phyloP scores from a whole-genome alignment of 1,140 invertebrate genomes.

The Ceratitis capitata region DNA sequence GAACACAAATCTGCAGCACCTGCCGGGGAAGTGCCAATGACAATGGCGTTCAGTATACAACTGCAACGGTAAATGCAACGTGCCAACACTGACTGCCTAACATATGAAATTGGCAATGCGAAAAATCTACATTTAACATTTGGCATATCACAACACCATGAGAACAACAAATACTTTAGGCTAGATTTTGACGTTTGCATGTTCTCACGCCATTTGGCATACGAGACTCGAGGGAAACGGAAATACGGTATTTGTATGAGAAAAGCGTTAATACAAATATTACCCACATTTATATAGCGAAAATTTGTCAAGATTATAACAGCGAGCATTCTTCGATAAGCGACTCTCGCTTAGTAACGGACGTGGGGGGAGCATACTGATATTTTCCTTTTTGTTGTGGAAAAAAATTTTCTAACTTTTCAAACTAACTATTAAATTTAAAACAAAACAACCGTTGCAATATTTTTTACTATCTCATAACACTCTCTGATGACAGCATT shows the following conservation, averaged over 20 bases:
- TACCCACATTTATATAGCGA: neutral
- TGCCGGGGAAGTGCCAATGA: neutral
- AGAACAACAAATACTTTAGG: neutral
- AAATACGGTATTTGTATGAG: neutral
- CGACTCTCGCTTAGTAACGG: neutral
- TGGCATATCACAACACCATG: neutral
- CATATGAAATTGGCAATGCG: neutral
- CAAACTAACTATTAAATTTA: no score
- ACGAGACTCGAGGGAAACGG: neutral
- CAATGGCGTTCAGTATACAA: neutral
- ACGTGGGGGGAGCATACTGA: no score
- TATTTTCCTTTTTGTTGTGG: no score
- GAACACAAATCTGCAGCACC: no score
- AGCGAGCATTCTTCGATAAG: neutral
- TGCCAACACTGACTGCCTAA: neutral
- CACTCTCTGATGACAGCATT: no score
- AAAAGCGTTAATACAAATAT: neutral
- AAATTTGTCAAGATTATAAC: neutral
- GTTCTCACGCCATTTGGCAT: neutral
- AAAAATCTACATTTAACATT: neutral
- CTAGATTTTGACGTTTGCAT: slow-evolving; percentile 8
- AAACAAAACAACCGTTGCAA: no score
- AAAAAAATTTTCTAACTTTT: no score
- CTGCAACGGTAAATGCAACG: neutral
- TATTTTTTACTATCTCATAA: no score